phyloP scores from a whole-genome alignment of 1,140 invertebrate species.

The Meloidogyne floridensis region DNA sequence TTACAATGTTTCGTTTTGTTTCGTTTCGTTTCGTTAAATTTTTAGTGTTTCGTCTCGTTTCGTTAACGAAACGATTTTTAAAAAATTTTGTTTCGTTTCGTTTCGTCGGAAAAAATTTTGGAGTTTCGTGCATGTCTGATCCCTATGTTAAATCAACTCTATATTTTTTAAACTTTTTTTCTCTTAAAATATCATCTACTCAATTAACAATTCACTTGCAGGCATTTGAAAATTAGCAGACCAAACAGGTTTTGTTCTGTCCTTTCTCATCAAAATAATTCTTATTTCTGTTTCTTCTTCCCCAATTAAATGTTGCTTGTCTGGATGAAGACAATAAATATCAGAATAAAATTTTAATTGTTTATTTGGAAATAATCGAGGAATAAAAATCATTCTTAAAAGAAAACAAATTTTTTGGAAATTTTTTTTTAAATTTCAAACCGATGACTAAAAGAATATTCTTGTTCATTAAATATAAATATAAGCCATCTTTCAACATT shows the following conservation, averaged over 20 bases:
- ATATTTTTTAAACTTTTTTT: too few species aligned
- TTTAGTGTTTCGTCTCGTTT: too few species aligned
- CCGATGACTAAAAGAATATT: conserved; percentile 37
- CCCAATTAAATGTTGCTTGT: conserved; percentile 38
- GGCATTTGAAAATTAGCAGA: conserved; percentile 46
- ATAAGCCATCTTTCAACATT: conserved; percentile 28
- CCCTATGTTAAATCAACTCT: too few species aligned
- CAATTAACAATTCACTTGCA: conserved; percentile 36
- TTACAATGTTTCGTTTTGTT: too few species aligned
- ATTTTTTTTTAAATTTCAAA: background rate
- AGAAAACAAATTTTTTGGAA: background rate
- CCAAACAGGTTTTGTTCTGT: conserved; percentile 43
- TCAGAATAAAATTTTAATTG: conserved; percentile 32
- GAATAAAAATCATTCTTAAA: conserved; percentile 34
- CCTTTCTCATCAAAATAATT: conserved; percentile 40
- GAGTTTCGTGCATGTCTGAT: too few species aligned
- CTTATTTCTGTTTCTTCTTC: conserved; percentile 38
- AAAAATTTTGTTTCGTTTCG: too few species aligned
- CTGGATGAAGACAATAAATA: conserved; percentile 43
- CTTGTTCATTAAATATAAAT: conserved; percentile 44
- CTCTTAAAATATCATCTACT: background rate
- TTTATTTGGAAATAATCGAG: conserved; percentile 38
- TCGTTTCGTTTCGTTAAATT: too few species aligned
- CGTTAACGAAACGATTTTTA: too few species aligned
- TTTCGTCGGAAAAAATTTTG: too few species aligned